Conservation (phyloP, 2,888 invertebrate species). For the Cheilosia urbana region DNA sequence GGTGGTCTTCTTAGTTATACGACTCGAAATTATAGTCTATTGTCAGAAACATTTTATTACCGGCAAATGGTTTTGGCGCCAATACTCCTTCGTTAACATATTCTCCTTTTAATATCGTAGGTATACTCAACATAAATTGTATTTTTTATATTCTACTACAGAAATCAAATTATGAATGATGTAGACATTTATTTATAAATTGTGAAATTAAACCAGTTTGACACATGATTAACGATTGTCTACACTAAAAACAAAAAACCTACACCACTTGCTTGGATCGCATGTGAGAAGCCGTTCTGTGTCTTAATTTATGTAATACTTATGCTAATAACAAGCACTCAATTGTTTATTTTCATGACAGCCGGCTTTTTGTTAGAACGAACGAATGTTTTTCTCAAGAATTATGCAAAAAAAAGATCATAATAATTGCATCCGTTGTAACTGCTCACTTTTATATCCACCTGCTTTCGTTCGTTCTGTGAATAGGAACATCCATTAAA, state of each 20-base stretch:
- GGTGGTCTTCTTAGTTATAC: too few relatives aligned
- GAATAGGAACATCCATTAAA: too few relatives aligned
- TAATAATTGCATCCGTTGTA: not conserved
- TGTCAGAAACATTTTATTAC: not conserved
- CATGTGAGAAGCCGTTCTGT: too few relatives aligned
- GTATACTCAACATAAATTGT: not conserved
- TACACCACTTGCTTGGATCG: not conserved
- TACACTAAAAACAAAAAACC: not conserved
- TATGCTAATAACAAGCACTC: not conserved
- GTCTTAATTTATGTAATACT: not conserved
- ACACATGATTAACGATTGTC: not conserved
- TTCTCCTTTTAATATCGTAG: not conserved
- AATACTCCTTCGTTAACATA: not conserved
- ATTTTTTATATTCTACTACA: not conserved
- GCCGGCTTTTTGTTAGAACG: not conserved
- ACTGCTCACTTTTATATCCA: not conserved
- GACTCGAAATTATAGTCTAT: too few relatives aligned
- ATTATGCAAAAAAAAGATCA: not conserved
- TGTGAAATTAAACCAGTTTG: constrained; percentile 2
- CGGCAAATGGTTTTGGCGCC: not conserved
- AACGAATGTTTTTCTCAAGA: not conserved
- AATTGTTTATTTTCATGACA: not conserved
- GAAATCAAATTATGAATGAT: not conserved
- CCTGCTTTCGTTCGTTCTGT: not conserved
- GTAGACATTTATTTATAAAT: constrained; percentile 6